A percentile compares a stretch with the other conserved stretches of the same genome.
Conservation (phyloP, 2,888 invertebrate genomes). For the Drosophila conformis region DNA sequence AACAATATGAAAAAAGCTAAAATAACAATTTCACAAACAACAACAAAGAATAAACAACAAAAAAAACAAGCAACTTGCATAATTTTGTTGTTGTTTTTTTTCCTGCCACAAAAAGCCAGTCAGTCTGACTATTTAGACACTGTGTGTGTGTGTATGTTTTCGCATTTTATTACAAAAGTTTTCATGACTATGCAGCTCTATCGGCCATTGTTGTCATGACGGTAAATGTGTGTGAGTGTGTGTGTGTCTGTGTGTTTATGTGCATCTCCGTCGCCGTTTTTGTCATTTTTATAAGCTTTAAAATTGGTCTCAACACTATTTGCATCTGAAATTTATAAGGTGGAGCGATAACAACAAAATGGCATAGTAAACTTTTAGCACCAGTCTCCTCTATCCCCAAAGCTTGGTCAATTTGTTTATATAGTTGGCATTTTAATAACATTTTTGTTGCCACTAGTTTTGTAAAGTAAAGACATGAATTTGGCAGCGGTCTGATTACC, state of each 20-base stretch:
- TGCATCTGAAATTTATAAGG: slow-evolving; percentile 61
- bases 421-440: slow-evolving; percentile 43
- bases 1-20: slow-evolving; percentile 18
- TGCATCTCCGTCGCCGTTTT: slow-evolving; percentile 47
- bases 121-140: neutral
- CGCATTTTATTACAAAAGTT: slow-evolving; percentile 77
- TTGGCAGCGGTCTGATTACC: slow-evolving; percentile 18
- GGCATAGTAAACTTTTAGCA: slow-evolving; percentile 26
- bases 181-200: slow-evolving; percentile 66
- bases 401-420: slow-evolving; percentile 34
- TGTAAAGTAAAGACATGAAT: slow-evolving; percentile 16
- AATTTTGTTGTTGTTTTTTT: slow-evolving; percentile 56
- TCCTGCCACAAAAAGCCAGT: slow-evolving; percentile 59
- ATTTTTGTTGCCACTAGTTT: slow-evolving; percentile 32
- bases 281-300: slow-evolving; percentile 73
- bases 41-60: slow-evolving; percentile 13
- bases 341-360: slow-evolving; percentile 36
- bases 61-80: slow-evolving; percentile 63
- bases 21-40: slow-evolving; percentile 53
- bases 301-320: slow-evolving; percentile 44
- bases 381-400: slow-evolving; percentile 3
- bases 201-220: slow-evolving; percentile 54
- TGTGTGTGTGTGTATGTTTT: slow-evolving; percentile 41
- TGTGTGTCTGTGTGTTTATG: slow-evolving; percentile 15
- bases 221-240: neutral